Evolutionary conservation across 2,113 vertebrate genomes (phyloP).

Genomic region (Tachuris rubrigastra): DNA sequence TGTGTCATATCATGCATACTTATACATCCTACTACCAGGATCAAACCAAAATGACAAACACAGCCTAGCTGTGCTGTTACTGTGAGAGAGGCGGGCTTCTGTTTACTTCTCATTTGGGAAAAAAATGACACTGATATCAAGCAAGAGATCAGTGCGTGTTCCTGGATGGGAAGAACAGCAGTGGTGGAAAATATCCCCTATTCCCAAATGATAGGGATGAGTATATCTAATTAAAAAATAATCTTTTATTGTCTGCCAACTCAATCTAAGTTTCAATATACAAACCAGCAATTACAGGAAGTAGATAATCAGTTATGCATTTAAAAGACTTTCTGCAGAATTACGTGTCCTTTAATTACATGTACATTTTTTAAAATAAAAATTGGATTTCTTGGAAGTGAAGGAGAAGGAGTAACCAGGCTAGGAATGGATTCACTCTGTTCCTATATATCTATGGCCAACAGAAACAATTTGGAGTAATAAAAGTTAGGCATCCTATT

Average conservation of each 20-base stretch:
- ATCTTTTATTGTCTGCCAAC: conserved; percentile 71
- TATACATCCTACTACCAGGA: background rate
- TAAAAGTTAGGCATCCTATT: conserved; percentile 2
- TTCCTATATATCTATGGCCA: background rate
- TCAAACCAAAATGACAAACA: background rate
- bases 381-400: conserved; percentile 50
- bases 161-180: background rate
- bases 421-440: background rate
- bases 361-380: conserved; percentile 46
- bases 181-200: conserved; percentile 37
- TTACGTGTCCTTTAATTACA: conserved; percentile 65
- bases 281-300: conserved; percentile 72
- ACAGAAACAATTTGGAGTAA: conserved; percentile 5
- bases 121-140: conserved; percentile 21
- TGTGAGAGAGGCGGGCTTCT: background rate
- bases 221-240: conserved; percentile 74
- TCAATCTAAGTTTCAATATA: conserved; percentile 69
- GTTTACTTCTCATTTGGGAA: conserved; percentile 33
- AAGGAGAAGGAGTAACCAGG: conserved; percentile 6
- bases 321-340: conserved; percentile 66
- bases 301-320: conserved; percentile 69
- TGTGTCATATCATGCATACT: background rate
- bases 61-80: background rate
- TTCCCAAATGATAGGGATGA: conserved; percentile 63
- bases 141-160: background rate